A percentile compares a stretch with the other conserved stretches of the same genome.
phyloP scores from a whole-genome alignment of 2,888 invertebrate genomes.

The Mechanitis messenoides region DNA sequence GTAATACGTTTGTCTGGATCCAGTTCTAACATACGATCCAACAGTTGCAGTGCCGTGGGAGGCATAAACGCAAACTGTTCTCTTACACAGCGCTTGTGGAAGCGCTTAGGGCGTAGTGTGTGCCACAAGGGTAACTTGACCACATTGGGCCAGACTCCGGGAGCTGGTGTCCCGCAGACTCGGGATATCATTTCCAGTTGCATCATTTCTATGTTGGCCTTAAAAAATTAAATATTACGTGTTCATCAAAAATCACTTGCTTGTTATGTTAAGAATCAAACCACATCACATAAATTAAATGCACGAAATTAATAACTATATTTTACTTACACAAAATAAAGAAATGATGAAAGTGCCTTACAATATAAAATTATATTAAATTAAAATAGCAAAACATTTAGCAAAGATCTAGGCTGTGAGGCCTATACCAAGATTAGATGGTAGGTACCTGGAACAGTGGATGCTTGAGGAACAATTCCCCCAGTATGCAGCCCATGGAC shows the following conservation, averaged over 20 bases:
- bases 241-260: no score
- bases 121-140: slow-evolving; percentile 95
- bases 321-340: no score
- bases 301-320: no score
- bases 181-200: slow-evolving; percentile 96
- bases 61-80: slow-evolving; percentile 98
- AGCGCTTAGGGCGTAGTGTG: slow-evolving; percentile 92
- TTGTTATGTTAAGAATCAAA: no score
- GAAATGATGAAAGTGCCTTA: no score
- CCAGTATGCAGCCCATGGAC: slow-evolving; percentile 99
- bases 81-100: slow-evolving; percentile 89
- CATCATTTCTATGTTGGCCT: slow-evolving; percentile 94
- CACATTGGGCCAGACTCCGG: slow-evolving; percentile 97
- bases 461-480: slow-evolving; percentile 96
- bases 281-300: no score
- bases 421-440: no score
- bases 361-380: no score
- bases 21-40: slow-evolving; percentile 96
- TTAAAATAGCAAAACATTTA: no score
- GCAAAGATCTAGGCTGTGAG: no score
- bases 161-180: slow-evolving; percentile 96
- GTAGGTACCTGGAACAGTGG: slow-evolving; percentile 91
- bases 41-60: slow-evolving; percentile 87
- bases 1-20: slow-evolving; percentile 96
- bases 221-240: slow-evolving; percentile 32